A percentile compares a stretch with the other conserved stretches of the same genome.
Evolutionary conservation across 53 echinoderm and acorn worm species (phyloP).

Genomic region (Crossaster papposus): DNA sequence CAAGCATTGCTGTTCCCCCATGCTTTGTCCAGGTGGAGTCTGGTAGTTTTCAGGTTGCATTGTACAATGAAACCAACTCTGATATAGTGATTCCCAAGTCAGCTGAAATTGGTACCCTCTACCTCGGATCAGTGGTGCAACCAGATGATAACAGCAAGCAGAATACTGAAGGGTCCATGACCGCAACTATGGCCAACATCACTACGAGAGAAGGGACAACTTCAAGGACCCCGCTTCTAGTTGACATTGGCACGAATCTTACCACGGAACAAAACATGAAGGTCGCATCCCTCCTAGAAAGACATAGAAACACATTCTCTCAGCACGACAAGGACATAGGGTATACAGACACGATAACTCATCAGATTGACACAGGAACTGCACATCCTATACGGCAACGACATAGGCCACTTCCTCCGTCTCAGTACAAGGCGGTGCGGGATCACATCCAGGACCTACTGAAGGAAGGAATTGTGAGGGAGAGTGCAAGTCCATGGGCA

Average conservation of each 20-base stretch:
- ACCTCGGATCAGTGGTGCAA: not conserved
- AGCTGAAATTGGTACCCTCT: not conserved
- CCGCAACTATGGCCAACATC: not conserved
- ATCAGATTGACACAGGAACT: not conserved
- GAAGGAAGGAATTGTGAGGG: not conserved
- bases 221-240: no score
- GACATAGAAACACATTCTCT: constrained; percentile 29
- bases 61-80: constrained; percentile 21
- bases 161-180: not conserved
- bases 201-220: no score
- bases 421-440: constrained; percentile 11
- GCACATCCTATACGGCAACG: not conserved
- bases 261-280: no score
- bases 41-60: not conserved
- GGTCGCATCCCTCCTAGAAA: not conserved
- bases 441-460: constrained; percentile 6
- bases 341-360: not conserved
- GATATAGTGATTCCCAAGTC: constrained; percentile 25
- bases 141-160: not conserved
- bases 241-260: no score
- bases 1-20: constrained; percentile 31
- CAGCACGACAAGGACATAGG: constrained; percentile 16
- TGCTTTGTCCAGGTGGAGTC: constrained; percentile 30
- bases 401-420: constrained; percentile 19
- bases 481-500: constrained; percentile 34